phyloP scores from a whole-genome alignment of 2,797 vertebrate species.

The Characodon lateralis region DNA sequence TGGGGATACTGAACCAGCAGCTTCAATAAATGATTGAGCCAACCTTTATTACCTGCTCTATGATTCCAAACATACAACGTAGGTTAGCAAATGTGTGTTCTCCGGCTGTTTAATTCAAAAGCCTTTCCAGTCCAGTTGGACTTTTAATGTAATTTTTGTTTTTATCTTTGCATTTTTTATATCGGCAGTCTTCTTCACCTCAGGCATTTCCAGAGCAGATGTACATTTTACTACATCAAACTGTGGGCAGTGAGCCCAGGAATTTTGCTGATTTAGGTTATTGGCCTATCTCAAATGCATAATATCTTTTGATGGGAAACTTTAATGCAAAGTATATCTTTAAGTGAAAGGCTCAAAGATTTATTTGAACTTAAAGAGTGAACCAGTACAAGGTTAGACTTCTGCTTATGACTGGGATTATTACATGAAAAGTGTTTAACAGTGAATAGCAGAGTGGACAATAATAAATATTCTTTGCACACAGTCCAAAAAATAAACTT shows the following conservation, averaged over 20 bases:
- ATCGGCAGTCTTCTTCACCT: neutral
- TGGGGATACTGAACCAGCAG: neutral
- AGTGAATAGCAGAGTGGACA: neutral
- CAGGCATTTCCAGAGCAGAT: conserved; percentile 6
- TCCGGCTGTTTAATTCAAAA: neutral
- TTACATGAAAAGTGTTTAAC: conserved; percentile 10
- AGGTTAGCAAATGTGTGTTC: neutral
- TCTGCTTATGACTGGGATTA: conserved; percentile 1
- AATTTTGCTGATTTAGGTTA: conserved; percentile 33
- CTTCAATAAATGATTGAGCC: neutral
- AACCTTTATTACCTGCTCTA: neutral
- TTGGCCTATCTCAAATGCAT: conserved; percentile 15
- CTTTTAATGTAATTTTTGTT: conserved; percentile 8
- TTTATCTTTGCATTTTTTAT: conserved; percentile 33
- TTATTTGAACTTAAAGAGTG: conserved; percentile 4
- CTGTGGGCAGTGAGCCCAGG: conserved; percentile 32
- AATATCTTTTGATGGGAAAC: conserved; percentile 18
- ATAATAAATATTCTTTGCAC: neutral
- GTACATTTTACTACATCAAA: conserved; percentile 28
- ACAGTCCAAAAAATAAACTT: neutral
- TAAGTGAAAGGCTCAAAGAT: conserved; percentile 9
- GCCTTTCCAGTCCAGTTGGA: conserved; percentile 3
- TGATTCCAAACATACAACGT: neutral
- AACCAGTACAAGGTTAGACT: neutral
- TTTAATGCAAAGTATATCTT: conserved; percentile 27